These are phyloP conservation scores for Ceraclea dissimilis DNA, from an alignment of 2,888 invertebrate genomes.

Conservation along the genomic window DNA sequence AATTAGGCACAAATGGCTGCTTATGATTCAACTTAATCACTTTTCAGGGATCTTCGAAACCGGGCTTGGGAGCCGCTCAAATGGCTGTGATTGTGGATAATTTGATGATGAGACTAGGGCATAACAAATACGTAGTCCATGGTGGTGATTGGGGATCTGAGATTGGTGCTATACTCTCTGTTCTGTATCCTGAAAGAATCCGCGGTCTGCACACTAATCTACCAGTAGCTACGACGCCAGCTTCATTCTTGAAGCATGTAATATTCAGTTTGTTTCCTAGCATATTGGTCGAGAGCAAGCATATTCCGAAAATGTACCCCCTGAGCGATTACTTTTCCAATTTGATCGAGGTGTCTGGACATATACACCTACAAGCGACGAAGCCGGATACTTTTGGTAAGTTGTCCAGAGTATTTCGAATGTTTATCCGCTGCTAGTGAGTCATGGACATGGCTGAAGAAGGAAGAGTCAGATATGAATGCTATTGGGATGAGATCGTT, in stretches of 20 bases:
- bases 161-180: conserved; percentile 52
- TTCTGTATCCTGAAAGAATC: conserved; percentile 51
- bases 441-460: no score
- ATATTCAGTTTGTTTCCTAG: conserved; percentile 52
- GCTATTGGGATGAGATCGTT: no score
- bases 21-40: no score
- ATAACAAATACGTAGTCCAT: conserved; percentile 57
- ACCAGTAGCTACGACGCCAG: conserved; percentile 35
- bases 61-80: conserved; percentile 52
- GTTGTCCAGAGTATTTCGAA: conserved; percentile 23
- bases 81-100: conserved; percentile 54
- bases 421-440: no score
- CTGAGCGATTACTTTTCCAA: conserved; percentile 22
- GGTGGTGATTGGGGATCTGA: conserved; percentile 68
- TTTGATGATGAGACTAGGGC: conserved; percentile 62
- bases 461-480: no score
- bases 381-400: conserved; percentile 83
- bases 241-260: conserved; percentile 32
- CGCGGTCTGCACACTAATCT: conserved; percentile 57
- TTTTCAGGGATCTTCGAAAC: conserved; percentile 41
- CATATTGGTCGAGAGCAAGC: conserved; percentile 47
- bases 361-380: conserved; percentile 74
- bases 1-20: no score
- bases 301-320: conserved; percentile 44
- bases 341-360: conserved; percentile 46